A percentile compares a stretch with the other conserved stretches of the same genome.
Conservation (phyloP, 2,797 vertebrate species). For the Typhlichthys subterraneus region DNA sequence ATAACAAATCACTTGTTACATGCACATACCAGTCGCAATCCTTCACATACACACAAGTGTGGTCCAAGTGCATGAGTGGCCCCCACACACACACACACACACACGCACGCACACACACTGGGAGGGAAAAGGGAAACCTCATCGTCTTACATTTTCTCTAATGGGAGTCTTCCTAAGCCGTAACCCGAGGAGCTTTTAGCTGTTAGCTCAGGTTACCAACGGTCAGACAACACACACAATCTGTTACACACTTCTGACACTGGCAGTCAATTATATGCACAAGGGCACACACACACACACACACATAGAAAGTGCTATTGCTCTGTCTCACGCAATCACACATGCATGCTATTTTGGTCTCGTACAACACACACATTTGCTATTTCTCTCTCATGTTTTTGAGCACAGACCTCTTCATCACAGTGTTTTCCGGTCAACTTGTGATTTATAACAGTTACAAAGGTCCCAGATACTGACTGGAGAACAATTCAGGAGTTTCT, state of each 20-base stretch:
- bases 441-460: no score
- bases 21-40: neutral
- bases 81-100: constrained; percentile 24
- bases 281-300: neutral
- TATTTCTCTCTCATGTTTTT: neutral
- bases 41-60: neutral
- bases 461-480: constrained; percentile 25
- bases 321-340: neutral
- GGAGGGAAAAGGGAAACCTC: constrained; percentile 49
- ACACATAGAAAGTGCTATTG: neutral
- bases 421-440: no score
- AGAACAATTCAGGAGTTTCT: constrained; percentile 12
- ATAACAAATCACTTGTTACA: neutral
- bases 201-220: constrained; percentile 65
- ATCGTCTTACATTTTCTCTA: constrained; percentile 73
- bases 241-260: constrained; percentile 28
- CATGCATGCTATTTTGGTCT: neutral
- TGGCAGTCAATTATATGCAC: constrained; percentile 12
- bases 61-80: neutral
- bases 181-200: constrained; percentile 69
- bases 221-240: constrained; percentile 39
- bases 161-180: constrained; percentile 76
- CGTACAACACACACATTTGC: neutral
- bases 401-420: neutral
- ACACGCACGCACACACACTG: constrained; percentile 36